A percentile compares a stretch with the other conserved stretches of the same genome.
phyloP scores from a whole-genome alignment of 1,140 invertebrate species.

The Chrysomallon squamiferum region DNA sequence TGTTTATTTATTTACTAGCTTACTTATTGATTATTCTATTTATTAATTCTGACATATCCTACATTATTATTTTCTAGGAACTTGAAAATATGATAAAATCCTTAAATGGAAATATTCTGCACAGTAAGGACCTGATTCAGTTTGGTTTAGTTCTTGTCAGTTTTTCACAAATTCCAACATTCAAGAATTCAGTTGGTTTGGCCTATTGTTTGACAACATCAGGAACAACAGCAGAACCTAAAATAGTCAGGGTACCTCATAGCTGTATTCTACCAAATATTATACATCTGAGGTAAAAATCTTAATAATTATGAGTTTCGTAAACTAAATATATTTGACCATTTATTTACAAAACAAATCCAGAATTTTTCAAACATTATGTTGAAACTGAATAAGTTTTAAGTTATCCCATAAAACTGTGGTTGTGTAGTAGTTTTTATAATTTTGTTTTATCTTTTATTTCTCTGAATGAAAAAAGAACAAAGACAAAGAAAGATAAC shows the following conservation, averaged over 20 bases:
- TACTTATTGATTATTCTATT: too few species aligned
- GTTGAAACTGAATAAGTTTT: background rate
- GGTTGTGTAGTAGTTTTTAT: background rate
- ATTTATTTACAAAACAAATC: background rate
- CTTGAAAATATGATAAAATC: background rate
- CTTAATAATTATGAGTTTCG: background rate
- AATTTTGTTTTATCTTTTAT: background rate
- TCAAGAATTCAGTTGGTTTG: conserved; percentile 5
- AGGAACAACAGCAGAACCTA: conserved; percentile 59
- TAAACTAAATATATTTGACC: background rate
- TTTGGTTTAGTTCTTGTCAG: background rate
- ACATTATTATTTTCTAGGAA: background rate
- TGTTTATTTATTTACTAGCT: too few species aligned
- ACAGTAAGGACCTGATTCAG: conserved; percentile 1
- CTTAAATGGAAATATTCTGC: background rate
- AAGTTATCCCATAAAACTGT: background rate
- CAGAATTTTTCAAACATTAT: background rate
- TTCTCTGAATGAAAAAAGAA: background rate
- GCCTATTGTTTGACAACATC: conserved; percentile 63
- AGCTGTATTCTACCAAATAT: conserved; percentile 60
- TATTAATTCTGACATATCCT: too few species aligned
- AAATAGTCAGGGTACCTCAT: conserved; percentile 59
- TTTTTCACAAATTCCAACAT: background rate
- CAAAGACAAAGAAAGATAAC: background rate
- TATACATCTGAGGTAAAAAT: conserved; percentile 48